A percentile compares a stretch with the other conserved stretches of the same genome.
Conservation (phyloP, 2,113 vertebrate genomes). For the Romanogobio albipinnatus region DNA sequence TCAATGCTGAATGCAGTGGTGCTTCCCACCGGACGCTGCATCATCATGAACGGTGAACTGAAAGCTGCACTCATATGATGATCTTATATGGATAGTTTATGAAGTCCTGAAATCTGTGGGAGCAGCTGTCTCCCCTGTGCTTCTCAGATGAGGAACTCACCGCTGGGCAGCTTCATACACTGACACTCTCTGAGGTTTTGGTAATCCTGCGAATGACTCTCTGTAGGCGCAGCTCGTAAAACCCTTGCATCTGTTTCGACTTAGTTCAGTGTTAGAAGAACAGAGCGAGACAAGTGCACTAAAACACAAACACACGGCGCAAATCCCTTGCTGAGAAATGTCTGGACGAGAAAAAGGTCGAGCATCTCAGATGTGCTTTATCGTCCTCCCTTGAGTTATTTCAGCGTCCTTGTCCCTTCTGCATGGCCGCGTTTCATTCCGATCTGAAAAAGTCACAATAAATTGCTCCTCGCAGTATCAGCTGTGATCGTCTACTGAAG, state of each 20-base stretch:
- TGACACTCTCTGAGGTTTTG: slow-evolving; percentile 39
- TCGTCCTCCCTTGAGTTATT: background rate
- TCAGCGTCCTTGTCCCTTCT: slow-evolving; percentile 31
- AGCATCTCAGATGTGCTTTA: slow-evolving; percentile 23
- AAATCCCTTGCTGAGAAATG: slow-evolving; percentile 40
- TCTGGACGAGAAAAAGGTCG: slow-evolving; percentile 19
- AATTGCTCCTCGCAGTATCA: background rate
- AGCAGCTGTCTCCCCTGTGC: slow-evolving; percentile 27
- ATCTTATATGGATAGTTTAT: slow-evolving; percentile 44
- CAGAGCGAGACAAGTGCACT: slow-evolving; percentile 13
- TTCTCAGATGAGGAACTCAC: slow-evolving; percentile 21
- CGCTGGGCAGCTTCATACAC: background rate
- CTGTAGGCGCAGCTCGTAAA: background rate
- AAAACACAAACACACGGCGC: background rate
- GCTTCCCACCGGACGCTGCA: slow-evolving; percentile 94
- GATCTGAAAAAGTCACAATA: background rate
- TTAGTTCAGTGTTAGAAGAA: slow-evolving; percentile 1
- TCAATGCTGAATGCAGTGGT: slow-evolving; percentile 95
- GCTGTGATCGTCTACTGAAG: slow-evolving; percentile 36
- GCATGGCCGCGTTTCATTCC: background rate
- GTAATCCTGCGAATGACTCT: slow-evolving; percentile 56
- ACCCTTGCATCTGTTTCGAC: slow-evolving; percentile 56
- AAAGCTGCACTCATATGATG: slow-evolving; percentile 90
- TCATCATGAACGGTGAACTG: slow-evolving; percentile 87
- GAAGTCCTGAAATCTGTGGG: slow-evolving; percentile 22